Percentiles rank a stretch among this genome's conserved stretches.
phyloP scores from a whole-genome alignment of 1,140 invertebrate genomes.

The Drepana arcuata region DNA sequence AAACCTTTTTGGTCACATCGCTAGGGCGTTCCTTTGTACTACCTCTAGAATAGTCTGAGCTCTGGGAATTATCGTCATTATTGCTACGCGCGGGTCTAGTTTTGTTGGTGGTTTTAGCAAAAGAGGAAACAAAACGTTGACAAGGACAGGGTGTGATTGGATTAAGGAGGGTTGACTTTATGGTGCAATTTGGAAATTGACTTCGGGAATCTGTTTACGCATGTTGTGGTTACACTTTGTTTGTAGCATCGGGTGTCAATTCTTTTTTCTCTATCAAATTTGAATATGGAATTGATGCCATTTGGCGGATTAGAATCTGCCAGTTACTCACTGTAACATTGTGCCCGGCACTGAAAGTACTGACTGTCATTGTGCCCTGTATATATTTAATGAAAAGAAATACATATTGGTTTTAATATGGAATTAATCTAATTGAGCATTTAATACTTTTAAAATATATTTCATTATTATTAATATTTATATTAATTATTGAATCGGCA shows the following conservation, averaged over 20 bases:
- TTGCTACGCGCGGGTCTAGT: slow-evolving; percentile 34
- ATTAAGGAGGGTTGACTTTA: slow-evolving; percentile 68
- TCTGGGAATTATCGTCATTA: too few relatives aligned
- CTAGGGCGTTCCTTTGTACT: slow-evolving; percentile 28
- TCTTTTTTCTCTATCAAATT: slow-evolving; percentile 34
- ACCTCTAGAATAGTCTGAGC: too few relatives aligned
- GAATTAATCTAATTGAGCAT: slow-evolving; percentile 4
- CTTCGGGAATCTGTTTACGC: slow-evolving; percentile 60
- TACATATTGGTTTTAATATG: too few relatives aligned
- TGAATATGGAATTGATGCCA: slow-evolving; percentile 5
- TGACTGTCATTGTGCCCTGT: too few relatives aligned
- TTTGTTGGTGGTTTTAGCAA: slow-evolving; percentile 29
- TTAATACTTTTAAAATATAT: neutral
- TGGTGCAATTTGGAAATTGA: slow-evolving; percentile 69
- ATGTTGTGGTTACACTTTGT: slow-evolving; percentile 42
- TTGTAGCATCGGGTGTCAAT: slow-evolving; percentile 39
- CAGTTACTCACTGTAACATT: too few relatives aligned
- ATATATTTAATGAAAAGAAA: too few relatives aligned
- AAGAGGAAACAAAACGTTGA: slow-evolving; percentile 65
- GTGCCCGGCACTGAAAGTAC: too few relatives aligned
- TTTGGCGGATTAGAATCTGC: slow-evolving; percentile 28
- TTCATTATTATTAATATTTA: neutral
- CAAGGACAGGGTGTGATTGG: slow-evolving; percentile 61
- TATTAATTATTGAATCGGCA: neutral
- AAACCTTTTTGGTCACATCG: slow-evolving; percentile 18